Conservation (phyloP, 2,113 vertebrate genomes). For the Anoura caudifer region DNA sequence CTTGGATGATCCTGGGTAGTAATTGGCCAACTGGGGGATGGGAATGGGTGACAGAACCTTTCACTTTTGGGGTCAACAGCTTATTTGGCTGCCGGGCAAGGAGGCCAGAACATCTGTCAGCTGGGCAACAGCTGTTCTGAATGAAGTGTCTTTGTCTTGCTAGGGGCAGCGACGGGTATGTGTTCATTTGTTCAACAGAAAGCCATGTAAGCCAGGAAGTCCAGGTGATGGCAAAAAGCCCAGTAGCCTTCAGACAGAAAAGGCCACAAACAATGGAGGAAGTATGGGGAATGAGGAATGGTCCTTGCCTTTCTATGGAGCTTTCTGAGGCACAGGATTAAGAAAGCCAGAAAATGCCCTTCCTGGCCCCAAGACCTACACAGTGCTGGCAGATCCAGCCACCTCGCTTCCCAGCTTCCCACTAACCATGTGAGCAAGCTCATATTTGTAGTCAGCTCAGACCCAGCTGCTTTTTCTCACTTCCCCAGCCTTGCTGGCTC, state of each 20-base stretch:
- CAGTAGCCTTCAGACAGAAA: background rate
- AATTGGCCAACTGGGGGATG: constrained; percentile 14
- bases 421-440: background rate
- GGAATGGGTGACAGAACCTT: constrained; percentile 13
- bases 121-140: constrained; percentile 18
- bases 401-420: background rate
- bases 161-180: background rate
- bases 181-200: constrained; percentile 54
- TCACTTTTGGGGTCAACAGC: constrained; percentile 6
- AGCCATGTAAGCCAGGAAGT: constrained; percentile 35
- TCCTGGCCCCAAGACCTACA: background rate
- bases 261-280: background rate
- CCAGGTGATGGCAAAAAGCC: background rate
- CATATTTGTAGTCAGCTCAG: background rate
- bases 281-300: background rate
- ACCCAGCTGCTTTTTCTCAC: background rate
- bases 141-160: constrained; percentile 33
- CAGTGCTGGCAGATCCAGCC: background rate
- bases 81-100: background rate
- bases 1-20: constrained; percentile 46
- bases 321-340: background rate
- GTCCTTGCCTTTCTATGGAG: background rate
- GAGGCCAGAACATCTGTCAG: constrained; percentile 39
- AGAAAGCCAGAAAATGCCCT: background rate
- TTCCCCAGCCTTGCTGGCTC: background rate